phyloP scores from a whole-genome alignment of 2,888 invertebrate genomes.

The Sphaerophoria rueppellii region DNA sequence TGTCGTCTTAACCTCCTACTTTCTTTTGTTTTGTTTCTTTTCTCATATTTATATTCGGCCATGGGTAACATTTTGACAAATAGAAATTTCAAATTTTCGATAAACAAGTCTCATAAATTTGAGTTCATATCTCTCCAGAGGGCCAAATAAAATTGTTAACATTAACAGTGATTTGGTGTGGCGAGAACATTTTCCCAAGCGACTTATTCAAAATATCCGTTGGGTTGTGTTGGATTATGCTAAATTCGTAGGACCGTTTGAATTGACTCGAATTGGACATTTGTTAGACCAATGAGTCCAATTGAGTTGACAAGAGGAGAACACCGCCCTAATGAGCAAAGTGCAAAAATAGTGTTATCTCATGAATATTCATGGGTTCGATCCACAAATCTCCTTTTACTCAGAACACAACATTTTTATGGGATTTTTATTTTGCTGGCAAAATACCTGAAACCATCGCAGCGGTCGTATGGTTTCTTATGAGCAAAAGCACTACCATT shows the following conservation, averaged over 20 bases:
- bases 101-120: slow-evolving; percentile 18
- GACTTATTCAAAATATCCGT: slow-evolving; percentile 15
- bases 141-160: slow-evolving; percentile 57
- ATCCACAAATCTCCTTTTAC: slow-evolving; percentile 9
- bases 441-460: background rate
- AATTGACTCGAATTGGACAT: slow-evolving; percentile 33
- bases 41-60: background rate
- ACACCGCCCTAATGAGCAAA: slow-evolving; percentile 10
- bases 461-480: background rate
- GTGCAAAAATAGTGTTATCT: slow-evolving; percentile 56
- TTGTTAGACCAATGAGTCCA: slow-evolving; percentile 49
- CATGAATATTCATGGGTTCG: slow-evolving; percentile 55
- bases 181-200: slow-evolving; percentile 57
- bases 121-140: slow-evolving; percentile 10
- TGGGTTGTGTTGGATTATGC: slow-evolving; percentile 53
- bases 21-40: background rate
- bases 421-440: background rate
- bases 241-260: slow-evolving; percentile 38
- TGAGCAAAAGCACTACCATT: background rate
- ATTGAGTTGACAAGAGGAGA: slow-evolving; percentile 39
- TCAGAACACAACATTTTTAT: slow-evolving; percentile 22
- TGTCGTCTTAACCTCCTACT: background rate
- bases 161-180: slow-evolving; percentile 2
- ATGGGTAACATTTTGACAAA: slow-evolving; percentile 3
- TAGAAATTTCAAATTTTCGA: slow-evolving; percentile 57